Evolutionary conservation across 2,888 invertebrate species (phyloP).

Genomic region (Drosophila niveifrons): DNA sequence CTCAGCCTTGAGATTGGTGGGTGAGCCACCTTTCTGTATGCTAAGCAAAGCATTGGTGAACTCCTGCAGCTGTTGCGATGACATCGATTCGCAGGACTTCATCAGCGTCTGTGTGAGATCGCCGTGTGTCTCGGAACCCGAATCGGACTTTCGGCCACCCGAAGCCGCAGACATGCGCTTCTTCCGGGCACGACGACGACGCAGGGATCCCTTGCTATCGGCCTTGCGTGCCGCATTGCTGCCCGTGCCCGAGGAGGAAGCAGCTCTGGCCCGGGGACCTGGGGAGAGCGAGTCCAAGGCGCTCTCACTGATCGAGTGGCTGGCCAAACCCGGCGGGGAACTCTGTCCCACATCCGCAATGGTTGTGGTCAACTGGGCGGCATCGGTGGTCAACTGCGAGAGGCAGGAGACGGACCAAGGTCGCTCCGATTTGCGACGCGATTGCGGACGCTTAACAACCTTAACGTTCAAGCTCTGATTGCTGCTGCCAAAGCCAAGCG

Average conservation of each 20-base stretch:
- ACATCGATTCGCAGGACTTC: conserved; percentile 85
- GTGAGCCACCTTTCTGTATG: conserved; percentile 56
- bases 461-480: conserved; percentile 86
- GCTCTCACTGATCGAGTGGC: conserved; percentile 95
- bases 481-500: conserved; percentile 72
- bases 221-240: conserved; percentile 77
- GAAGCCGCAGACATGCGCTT: conserved; percentile 81
- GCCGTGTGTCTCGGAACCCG: conserved; percentile 86
- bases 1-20: conserved; percentile 44
- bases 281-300: conserved; percentile 91
- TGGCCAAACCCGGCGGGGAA: conserved; percentile 86
- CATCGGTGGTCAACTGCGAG: conserved; percentile 88
- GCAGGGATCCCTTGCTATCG: conserved; percentile 85
- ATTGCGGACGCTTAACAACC: conserved; percentile 86
- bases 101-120: conserved; percentile 86
- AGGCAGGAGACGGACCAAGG: conserved; percentile 96
- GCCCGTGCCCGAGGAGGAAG: conserved; percentile 72
- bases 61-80: conserved; percentile 88
- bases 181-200: conserved; percentile 83
- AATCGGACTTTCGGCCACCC: conserved; percentile 86
- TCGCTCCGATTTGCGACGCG: conserved; percentile 86
- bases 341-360: conserved; percentile 82
- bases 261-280: conserved; percentile 77
- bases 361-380: conserved; percentile 82
- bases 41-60: conserved; percentile 86